Percentiles rank a stretch among this genome's conserved stretches.
These are phyloP conservation scores for Cheirogaleus medius DNA, from an alignment of 2,113 vertebrate genomes.

Conservation along the genomic window DNA sequence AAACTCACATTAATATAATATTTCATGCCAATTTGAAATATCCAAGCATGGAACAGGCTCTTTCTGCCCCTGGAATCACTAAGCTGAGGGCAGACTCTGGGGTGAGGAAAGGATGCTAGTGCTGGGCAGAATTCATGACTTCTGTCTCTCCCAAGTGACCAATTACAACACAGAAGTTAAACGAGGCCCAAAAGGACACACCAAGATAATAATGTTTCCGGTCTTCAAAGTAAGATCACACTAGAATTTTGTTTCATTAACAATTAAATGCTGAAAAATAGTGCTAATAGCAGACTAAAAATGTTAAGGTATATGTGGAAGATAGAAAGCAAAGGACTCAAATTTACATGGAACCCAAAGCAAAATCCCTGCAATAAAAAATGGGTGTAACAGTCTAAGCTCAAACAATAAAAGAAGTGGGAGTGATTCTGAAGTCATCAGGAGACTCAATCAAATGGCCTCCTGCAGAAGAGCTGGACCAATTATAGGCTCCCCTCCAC, in stretches of 20 bases:
- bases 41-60: not conserved
- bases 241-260: not conserved
- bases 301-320: not conserved
- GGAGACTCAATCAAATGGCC: not conserved
- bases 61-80: not conserved
- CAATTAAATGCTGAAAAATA: conserved; percentile 22
- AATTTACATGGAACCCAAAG: not conserved
- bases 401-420: not conserved
- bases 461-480: not conserved
- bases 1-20: not conserved
- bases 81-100: not conserved
- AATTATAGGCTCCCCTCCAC: not conserved
- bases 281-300: not conserved
- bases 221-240: not conserved
- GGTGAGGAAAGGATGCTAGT: not conserved
- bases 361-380: conserved; percentile 30
- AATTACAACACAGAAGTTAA: not conserved
- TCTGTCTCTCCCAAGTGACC: not conserved
- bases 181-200: not conserved
- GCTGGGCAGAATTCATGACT: not conserved
- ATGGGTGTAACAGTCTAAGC: not conserved
- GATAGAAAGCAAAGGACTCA: not conserved
- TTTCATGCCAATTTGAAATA: not conserved
- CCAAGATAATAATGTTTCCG: not conserved
- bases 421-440: not conserved